Conservation (phyloP, 1,140 invertebrate genomes). For the Sycobia sp. region DNA sequence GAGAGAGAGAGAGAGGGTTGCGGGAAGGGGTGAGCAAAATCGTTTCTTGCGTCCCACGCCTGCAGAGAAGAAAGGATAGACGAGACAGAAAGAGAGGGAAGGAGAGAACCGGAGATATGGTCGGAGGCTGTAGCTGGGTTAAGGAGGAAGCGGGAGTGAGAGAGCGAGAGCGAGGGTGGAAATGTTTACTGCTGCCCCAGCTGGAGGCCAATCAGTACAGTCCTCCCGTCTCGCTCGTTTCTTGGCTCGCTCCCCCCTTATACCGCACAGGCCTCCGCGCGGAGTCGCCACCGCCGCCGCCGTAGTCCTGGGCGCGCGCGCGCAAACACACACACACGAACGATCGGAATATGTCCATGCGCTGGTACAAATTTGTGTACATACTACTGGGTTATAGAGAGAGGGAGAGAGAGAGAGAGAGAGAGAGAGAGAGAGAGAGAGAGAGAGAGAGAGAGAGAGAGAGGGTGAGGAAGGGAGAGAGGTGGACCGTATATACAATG, state of each 20-base stretch:
- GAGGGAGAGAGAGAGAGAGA: no score
- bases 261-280: no score
- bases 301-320: not conserved
- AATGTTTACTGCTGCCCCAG: conserved; percentile 56
- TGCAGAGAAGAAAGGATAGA: conserved; percentile 18
- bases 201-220: conserved; percentile 51
- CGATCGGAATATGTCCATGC: no score
- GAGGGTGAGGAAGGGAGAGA: no score
- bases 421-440: no score
- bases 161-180: conserved; percentile 1
- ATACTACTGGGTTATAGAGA: no score
- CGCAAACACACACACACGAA: not conserved
- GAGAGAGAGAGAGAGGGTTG: not conserved
- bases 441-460: no score
- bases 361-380: no score
- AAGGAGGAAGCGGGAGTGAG: not conserved
- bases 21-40: conserved; percentile 14
- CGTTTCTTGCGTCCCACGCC: conserved; percentile 15
- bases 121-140: not conserved
- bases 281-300: not conserved
- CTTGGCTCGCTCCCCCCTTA: conserved; percentile 4
- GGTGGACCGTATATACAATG: conserved; percentile 11
- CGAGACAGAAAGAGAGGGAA: conserved; percentile 16
- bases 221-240: conserved; percentile 5
- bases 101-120: no score